These are phyloP conservation scores for Synaphobranchus kaupii DNA, from an alignment of 2,797 vertebrate species.

Conservation along the genomic window DNA sequence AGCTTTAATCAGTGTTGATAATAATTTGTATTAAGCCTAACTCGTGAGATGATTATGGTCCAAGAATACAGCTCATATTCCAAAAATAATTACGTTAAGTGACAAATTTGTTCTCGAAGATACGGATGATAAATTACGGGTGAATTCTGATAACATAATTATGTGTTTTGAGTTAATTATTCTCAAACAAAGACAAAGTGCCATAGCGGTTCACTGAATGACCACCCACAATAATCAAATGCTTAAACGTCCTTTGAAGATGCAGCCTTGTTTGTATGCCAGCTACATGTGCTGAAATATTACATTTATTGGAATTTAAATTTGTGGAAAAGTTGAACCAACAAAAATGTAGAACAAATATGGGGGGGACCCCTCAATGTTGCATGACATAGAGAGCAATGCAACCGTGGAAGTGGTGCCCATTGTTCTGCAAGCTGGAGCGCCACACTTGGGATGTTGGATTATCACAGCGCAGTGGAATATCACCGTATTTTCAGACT, in stretches of 20 bases:
- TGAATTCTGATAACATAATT: background rate
- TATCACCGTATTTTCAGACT: background rate
- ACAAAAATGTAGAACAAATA: background rate
- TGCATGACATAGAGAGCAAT: background rate
- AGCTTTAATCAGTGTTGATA: background rate
- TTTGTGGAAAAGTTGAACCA: background rate
- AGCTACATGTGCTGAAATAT: background rate
- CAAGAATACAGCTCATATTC: background rate
- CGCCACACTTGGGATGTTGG: background rate
- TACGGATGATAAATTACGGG: background rate
- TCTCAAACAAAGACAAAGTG: background rate
- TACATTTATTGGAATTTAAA: background rate
- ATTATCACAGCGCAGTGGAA: background rate
- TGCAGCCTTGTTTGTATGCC: background rate
- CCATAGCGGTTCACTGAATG: background rate
- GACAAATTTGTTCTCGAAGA: background rate
- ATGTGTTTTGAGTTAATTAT: background rate
- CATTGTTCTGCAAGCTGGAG: background rate
- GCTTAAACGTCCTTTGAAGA: background rate
- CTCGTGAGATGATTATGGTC: background rate
- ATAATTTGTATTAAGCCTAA: background rate
- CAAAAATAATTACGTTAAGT: background rate
- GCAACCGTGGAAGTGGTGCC: background rate
- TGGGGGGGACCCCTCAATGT: background rate
- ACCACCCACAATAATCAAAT: background rate